A percentile compares a stretch with the other conserved stretches of the same genome.
These are phyloP conservation scores for Euplagia quadripunctaria DNA, from an alignment of 2,888 invertebrate genomes.

Conservation along the genomic window DNA sequence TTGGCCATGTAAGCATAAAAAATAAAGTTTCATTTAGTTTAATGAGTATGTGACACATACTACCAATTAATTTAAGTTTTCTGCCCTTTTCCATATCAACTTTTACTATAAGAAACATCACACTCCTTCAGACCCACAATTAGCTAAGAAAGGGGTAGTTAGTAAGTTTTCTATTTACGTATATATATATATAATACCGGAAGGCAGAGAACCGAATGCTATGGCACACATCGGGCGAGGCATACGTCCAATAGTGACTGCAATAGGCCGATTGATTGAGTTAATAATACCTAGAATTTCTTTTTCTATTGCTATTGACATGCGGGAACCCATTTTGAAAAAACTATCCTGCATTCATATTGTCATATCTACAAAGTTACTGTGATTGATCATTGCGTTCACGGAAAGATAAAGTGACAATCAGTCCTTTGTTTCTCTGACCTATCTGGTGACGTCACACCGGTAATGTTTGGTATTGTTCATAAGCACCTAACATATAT, in stretches of 20 bases:
- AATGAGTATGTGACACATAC: too few relatives aligned
- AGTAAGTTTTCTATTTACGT: too few relatives aligned
- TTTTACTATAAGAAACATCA: neutral
- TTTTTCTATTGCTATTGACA: neutral
- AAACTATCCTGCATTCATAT: slow-evolving; percentile 7
- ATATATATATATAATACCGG: too few relatives aligned
- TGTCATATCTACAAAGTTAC: slow-evolving; percentile 11
- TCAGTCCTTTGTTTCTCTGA: slow-evolving; percentile 56
- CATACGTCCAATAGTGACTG: neutral
- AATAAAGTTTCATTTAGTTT: too few relatives aligned
- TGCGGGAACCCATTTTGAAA: slow-evolving; percentile 1
- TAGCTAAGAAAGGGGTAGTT: neutral
- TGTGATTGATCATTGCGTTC: slow-evolving; percentile 26
- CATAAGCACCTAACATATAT: slow-evolving; percentile 33
- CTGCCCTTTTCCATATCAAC: too few relatives aligned
- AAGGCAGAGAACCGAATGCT: too few relatives aligned
- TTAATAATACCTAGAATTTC: neutral
- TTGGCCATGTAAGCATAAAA: too few relatives aligned
- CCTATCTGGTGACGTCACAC: slow-evolving; percentile 52
- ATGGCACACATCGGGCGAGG: too few relatives aligned
- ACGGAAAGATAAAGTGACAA: slow-evolving; percentile 47
- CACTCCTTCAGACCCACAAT: neutral
- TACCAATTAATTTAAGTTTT: too few relatives aligned
- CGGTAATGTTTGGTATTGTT: slow-evolving; percentile 33
- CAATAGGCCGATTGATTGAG: neutral